These are phyloP conservation scores for Malachius bipustulatus DNA, from an alignment of 2,888 invertebrate species.

Conservation along the genomic window DNA sequence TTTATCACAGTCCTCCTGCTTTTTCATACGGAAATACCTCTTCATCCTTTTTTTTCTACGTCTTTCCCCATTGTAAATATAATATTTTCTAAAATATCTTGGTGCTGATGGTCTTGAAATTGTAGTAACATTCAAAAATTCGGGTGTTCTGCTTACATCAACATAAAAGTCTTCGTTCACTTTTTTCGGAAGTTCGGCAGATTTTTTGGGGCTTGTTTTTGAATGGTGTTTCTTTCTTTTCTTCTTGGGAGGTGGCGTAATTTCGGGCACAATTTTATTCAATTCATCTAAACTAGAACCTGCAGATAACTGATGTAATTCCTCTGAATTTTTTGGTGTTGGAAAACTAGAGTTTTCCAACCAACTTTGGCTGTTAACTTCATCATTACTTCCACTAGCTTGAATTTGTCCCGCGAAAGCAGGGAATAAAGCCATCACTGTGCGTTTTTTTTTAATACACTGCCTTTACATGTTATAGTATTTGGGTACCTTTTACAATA, in stretches of 20 bases:
- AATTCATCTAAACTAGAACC: constrained; percentile 9
- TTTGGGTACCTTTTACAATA: no score
- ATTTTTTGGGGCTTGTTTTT: no score
- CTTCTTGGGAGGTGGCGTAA: neutral
- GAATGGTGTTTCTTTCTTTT: constrained; percentile 9
- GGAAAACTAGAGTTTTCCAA: constrained; percentile 38
- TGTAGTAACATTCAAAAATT: constrained; percentile 47
- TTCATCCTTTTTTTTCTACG: constrained; percentile 28
- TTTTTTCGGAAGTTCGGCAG: no score
- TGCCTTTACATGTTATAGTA: no score
- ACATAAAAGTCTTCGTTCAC: constrained; percentile 21
- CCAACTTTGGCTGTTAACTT: constrained; percentile 24
- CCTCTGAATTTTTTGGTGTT: constrained; percentile 13
- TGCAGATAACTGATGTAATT: constrained; percentile 1
- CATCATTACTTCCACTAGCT: constrained; percentile 10
- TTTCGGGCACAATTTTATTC: constrained; percentile 2
- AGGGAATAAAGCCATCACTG: constrained; percentile 38
- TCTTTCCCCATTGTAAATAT: constrained; percentile 21
- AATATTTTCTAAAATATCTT: constrained; percentile 35
- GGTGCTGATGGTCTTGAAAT: constrained; percentile 54
- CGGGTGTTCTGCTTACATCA: constrained; percentile 36
- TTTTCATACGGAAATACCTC: constrained; percentile 22
- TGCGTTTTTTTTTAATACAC: no score
- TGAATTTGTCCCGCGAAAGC: constrained; percentile 34
- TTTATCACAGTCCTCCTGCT: constrained; percentile 14